phyloP scores from a whole-genome alignment of 2,797 vertebrate genomes.

The Lacerta viridis region DNA sequence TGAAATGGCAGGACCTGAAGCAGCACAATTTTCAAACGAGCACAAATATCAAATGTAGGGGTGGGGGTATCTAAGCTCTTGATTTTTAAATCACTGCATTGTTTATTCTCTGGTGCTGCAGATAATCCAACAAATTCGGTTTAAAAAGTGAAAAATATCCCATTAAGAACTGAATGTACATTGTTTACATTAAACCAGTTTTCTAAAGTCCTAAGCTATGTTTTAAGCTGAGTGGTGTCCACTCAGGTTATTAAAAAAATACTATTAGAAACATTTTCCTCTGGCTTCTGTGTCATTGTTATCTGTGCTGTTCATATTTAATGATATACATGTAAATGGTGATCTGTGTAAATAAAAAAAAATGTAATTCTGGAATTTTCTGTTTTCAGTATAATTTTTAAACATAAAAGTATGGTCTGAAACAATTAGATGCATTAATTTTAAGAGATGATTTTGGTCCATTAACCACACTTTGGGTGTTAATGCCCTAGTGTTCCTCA shows the following conservation, averaged over 20 bases:
- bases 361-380: conserved; percentile 74
- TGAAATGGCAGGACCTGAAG: conserved; percentile 62
- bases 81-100: conserved; percentile 60
- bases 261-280: conserved; percentile 54
- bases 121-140: conserved; percentile 64
- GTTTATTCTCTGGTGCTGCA: conserved; percentile 70
- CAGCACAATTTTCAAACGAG: conserved; percentile 70
- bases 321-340: conserved; percentile 62
- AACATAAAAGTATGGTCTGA: conserved; percentile 78
- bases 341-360: conserved; percentile 77
- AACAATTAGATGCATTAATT: conserved; percentile 27
- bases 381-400: conserved; percentile 78
- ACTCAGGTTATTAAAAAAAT: conserved; percentile 68
- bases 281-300: conserved; percentile 62
- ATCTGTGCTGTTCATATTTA: conserved; percentile 74
- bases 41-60: conserved; percentile 64
- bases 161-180: conserved; percentile 70
- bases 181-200: conserved; percentile 66
- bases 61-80: conserved; percentile 8
- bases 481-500: not conserved
- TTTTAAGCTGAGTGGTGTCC: conserved; percentile 68
- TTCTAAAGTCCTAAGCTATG: conserved; percentile 63
- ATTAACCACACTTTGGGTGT: not conserved
- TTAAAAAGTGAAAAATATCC: conserved; percentile 57
- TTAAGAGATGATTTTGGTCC: too few relatives aligned